These are phyloP conservation scores for Knipowitschia caucasica DNA, from an alignment of 2,797 vertebrate genomes.

Conservation along the genomic window DNA sequence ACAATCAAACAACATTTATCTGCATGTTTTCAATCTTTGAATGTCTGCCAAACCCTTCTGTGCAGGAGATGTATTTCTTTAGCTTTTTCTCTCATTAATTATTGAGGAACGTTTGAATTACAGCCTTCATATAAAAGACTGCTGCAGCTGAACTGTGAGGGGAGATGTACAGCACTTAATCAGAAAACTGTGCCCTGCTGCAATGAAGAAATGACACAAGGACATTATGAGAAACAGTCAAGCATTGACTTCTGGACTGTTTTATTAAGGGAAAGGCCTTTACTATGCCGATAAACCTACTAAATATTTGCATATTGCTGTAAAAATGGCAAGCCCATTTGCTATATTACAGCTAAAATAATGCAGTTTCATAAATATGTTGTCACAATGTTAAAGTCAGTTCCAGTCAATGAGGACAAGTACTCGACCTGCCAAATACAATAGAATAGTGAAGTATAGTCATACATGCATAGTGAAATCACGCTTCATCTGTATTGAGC, in stretches of 20 bases:
- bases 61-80: background rate
- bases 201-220: constrained; percentile 8
- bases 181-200: constrained; percentile 8
- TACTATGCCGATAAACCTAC: constrained; percentile 21
- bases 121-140: background rate
- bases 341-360: constrained; percentile 23
- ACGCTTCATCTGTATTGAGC: too few species aligned
- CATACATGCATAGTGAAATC: too few species aligned
- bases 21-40: background rate
- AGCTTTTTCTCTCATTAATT: background rate
- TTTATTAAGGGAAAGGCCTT: constrained; percentile 14
- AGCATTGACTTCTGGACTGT: constrained; percentile 11
- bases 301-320: constrained; percentile 16
- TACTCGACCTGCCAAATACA: too few species aligned
- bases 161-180: background rate
- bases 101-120: background rate
- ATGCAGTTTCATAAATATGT: too few species aligned
- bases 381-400: too few species aligned
- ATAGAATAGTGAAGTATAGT: too few species aligned
- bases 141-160: constrained; percentile 16
- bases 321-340: constrained; percentile 11
- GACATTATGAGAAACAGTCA: constrained; percentile 15
- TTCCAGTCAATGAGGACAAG: too few species aligned
- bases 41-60: background rate
- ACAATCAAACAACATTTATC: background rate